Base-by-base conservation (phyloP, 2,113 vertebrate species). In the Esox niger region DNA sequence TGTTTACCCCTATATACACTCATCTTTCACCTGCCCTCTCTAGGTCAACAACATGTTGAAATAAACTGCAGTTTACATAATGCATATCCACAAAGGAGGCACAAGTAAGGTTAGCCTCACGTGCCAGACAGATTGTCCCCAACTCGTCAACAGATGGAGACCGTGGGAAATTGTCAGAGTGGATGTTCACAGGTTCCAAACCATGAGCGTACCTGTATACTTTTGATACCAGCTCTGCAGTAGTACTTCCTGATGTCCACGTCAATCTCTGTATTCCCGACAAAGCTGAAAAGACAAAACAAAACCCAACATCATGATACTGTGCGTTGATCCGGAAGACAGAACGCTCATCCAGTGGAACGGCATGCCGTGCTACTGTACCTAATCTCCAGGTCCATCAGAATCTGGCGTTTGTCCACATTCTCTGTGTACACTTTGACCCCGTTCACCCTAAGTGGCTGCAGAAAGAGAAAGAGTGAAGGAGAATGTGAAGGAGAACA, bases 371-470 rank as follows among this genome's bases (percentile, higher is more conserved):
- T 25, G 21, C 13, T 23, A 57, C 23, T 27, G 9, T 26, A 26
- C 55, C 95, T 99, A 84, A 98, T 94, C 81, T 98, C 94, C 80
- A 99, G 92, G 86, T 99, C 97, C 92, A 99, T 90, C 85, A 99
- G 96, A 61, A 99, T 94, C 81, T 98, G 97, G 66, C 97, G 90
- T 87, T 96, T 98, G 89, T 99, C 96, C 82, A 98, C 95, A 26
- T 98, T 98, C 90, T 99, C 96, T 10, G 95, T 98, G 80, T 99
- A 99, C 15, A 96, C 95, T 75, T 99, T 98, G 4, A 99, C 95
- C 74, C 97, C 97, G 71, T 98, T 96, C 59, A 99, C 92, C 75
- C 97, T 90, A 62, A 98, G 88, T 10, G 97, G 95, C 97, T 99
- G 82, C 30, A 80, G 47, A 62, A 35, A 70, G 71, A 89, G 15